These are phyloP conservation scores for Drosophila barbarae DNA, from an alignment of 2,888 invertebrate genomes.

Conservation along the genomic window DNA sequence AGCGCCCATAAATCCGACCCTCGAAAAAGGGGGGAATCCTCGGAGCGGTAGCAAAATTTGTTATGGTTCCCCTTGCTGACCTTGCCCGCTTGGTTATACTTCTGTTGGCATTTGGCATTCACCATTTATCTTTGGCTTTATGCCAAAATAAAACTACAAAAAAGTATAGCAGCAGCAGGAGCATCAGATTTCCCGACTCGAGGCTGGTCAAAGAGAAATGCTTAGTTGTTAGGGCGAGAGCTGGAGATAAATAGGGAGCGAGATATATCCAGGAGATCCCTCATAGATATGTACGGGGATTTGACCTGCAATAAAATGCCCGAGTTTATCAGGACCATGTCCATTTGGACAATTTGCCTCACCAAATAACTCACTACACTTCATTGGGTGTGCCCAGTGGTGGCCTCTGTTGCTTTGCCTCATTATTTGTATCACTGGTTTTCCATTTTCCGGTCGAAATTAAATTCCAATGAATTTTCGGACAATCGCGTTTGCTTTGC, in stretches of 20 bases:
- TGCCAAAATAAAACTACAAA: slow-evolving; percentile 60
- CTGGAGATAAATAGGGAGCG: slow-evolving; percentile 4
- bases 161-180: slow-evolving; percentile 1
- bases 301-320: slow-evolving; percentile 66
- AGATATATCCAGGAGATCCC: slow-evolving; percentile 23
- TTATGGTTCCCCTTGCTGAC: slow-evolving; percentile 53
- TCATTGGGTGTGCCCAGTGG: slow-evolving; percentile 46
- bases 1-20: slow-evolving; percentile 67
- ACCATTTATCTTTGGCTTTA: slow-evolving; percentile 73
- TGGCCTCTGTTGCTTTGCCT: slow-evolving; percentile 17
- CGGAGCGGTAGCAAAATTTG: slow-evolving; percentile 59
- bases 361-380: slow-evolving; percentile 54
- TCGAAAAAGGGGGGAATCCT: slow-evolving; percentile 9
- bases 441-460: slow-evolving; percentile 28
- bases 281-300: slow-evolving; percentile 34
- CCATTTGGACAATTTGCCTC: slow-evolving; percentile 25
- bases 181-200: background rate
- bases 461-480: slow-evolving; percentile 14
- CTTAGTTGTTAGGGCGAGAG: slow-evolving; percentile 63
- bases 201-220: slow-evolving; percentile 48
- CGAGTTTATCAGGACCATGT: slow-evolving; percentile 52
- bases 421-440: slow-evolving; percentile 46
- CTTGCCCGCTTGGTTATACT: slow-evolving; percentile 57
- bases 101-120: slow-evolving; percentile 66
- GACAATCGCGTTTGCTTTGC: slow-evolving; percentile 9